A percentile compares a stretch with the other conserved stretches of the same genome.
Conservation (phyloP, 2,113 vertebrate genomes). For the Apus apus region DNA sequence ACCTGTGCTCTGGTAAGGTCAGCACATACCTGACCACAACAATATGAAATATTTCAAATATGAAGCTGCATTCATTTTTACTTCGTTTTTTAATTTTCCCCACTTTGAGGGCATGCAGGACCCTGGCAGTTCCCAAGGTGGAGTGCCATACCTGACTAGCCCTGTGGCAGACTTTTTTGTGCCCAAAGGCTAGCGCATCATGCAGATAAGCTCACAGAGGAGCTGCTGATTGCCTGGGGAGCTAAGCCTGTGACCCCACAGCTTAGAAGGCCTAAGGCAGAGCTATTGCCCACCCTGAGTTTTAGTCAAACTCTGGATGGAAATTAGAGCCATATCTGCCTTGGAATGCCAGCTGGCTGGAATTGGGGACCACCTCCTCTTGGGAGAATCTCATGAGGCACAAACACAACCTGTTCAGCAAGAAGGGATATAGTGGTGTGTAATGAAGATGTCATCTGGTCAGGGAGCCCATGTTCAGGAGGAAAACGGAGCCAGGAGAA, state of each 20-base stretch:
- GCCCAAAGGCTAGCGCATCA: background rate
- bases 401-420: accelerated
- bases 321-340: background rate
- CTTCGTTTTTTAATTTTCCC: background rate
- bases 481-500: background rate
- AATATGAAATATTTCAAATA: background rate
- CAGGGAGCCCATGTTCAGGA: background rate
- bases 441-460: accelerated
- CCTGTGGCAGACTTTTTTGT: background rate
- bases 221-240: background rate
- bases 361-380: background rate
- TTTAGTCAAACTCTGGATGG: background rate
- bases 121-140: background rate
- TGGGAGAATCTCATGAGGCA: background rate
- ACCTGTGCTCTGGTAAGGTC: accelerated
- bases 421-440: background rate
- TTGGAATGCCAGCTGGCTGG: background rate
- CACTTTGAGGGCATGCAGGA: background rate
- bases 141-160: background rate
- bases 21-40: background rate
- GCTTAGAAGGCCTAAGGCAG: background rate
- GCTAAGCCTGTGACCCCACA: background rate
- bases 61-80: background rate
- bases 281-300: background rate
- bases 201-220: background rate